These are phyloP conservation scores for Calameuta idolon DNA, from an alignment of 2,888 invertebrate species.

Conservation along the genomic window DNA sequence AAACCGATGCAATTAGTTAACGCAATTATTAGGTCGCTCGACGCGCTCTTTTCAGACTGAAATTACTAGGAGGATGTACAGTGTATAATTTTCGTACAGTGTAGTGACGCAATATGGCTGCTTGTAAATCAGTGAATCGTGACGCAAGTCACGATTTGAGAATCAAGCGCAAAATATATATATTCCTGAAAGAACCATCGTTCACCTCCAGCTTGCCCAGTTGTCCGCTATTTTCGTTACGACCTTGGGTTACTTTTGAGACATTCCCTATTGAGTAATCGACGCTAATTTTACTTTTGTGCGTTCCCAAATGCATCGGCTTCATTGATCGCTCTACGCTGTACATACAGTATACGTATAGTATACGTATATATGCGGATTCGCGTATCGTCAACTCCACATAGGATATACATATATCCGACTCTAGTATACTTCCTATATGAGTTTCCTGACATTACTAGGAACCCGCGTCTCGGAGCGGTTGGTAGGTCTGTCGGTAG, in stretches of 20 bases:
- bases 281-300: conserved; percentile 44
- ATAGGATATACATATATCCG: conserved; percentile 5
- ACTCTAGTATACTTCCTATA: conserved; percentile 11
- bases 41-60: neutral
- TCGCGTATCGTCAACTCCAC: neutral
- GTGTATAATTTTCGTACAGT: neutral
- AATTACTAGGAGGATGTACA: neutral
- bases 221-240: conserved; percentile 42
- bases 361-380: neutral
- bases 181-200: neutral
- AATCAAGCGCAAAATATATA: neutral
- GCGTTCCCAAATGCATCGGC: neutral
- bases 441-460: conserved; percentile 34
- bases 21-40: conserved; percentile 20
- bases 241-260: conserved; percentile 50
- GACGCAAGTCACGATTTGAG: neutral
- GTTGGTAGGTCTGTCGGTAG: conserved; percentile 26
- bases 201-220: conserved; percentile 16
- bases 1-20: conserved; percentile 23
- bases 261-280: conserved; percentile 54
- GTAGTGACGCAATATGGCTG: neutral
- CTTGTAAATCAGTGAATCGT: neutral
- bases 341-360: neutral
- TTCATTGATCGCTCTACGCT: conserved; percentile 1
- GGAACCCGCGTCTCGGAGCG: conserved; percentile 37